These are phyloP conservation scores for Holcopasites calliopsidis DNA, from an alignment of 1,140 invertebrate species.

Conservation along the genomic window DNA sequence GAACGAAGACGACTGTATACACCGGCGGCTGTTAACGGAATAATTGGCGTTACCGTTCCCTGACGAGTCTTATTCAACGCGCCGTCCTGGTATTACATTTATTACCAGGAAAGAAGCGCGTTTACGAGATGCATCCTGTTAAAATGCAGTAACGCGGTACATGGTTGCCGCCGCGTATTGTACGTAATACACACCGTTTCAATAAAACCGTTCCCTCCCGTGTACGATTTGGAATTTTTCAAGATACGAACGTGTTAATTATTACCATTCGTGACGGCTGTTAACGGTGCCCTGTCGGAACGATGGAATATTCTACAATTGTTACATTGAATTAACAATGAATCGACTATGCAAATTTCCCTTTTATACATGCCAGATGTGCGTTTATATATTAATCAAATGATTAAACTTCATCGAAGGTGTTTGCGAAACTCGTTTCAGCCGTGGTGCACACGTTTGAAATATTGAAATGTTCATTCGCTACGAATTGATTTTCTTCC, in stretches of 20 bases:
- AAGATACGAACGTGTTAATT: constrained; percentile 7
- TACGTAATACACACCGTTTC: constrained; percentile 34
- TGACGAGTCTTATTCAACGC: not conserved
- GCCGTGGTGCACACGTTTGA: no score
- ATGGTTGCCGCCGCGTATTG: constrained; percentile 31
- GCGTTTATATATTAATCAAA: no score
- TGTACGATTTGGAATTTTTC: constrained; percentile 28
- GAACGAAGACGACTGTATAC: not conserved
- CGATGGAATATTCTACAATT: not conserved
- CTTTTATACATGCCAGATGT: no score
- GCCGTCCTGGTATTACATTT: constrained; percentile 45
- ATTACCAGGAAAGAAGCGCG: constrained; percentile 39
- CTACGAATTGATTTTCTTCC: no score
- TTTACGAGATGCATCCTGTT: constrained; percentile 52
- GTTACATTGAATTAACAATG: not conserved
- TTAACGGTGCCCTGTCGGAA: constrained; percentile 18
- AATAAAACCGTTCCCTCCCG: constrained; percentile 30
- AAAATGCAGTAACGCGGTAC: constrained; percentile 11
- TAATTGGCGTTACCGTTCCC: constrained; percentile 10
- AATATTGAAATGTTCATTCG: no score
- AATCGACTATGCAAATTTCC: no score
- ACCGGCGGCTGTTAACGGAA: constrained; percentile 6
- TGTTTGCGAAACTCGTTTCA: no score
- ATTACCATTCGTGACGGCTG: not conserved
- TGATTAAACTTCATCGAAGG: no score